Percentiles rank a stretch among this genome's conserved stretches.
phyloP scores from a whole-genome alignment of 2,113 vertebrate species.

The Copsychus sechellarum region DNA sequence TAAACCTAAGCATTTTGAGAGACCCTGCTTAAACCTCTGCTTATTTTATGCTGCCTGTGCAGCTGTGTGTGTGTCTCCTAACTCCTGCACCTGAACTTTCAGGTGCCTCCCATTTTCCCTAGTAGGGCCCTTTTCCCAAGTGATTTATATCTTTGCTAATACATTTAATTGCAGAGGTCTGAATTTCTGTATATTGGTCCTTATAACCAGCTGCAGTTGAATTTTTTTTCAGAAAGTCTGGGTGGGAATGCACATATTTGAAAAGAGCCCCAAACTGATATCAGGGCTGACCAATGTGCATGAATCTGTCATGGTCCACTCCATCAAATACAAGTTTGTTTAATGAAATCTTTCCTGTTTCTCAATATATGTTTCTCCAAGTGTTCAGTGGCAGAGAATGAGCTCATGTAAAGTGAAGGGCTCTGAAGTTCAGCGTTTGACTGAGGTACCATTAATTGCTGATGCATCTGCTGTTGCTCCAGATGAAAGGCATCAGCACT shows the following conservation, averaged over 20 bases:
- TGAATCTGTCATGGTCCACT: not conserved
- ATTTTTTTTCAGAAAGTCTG: not conserved
- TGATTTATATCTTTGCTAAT: not conserved
- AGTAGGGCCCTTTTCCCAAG: not conserved
- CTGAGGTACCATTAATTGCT: not conserved
- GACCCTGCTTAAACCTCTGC: accelerated
- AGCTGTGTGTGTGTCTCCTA: not conserved
- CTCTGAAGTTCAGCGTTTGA: not conserved
- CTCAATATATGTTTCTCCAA: not conserved
- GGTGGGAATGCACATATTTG: not conserved
- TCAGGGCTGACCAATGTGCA: not conserved
- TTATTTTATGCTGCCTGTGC: not conserved
- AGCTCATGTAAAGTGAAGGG: not conserved
- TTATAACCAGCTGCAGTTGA: not conserved
- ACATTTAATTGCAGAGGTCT: not conserved
- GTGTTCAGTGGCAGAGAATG: not conserved
- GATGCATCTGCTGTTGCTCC: not conserved
- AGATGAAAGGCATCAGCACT: not conserved
- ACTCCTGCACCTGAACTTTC: not conserved
- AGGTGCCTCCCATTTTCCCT: not conserved
- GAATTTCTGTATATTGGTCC: not conserved
- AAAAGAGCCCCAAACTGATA: not conserved
- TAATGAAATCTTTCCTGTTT: not conserved
- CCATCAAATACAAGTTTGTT: not conserved
- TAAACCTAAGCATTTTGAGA: not conserved